phyloP scores from a whole-genome alignment of 2,888 invertebrate genomes.

The Patella caerulea region DNA sequence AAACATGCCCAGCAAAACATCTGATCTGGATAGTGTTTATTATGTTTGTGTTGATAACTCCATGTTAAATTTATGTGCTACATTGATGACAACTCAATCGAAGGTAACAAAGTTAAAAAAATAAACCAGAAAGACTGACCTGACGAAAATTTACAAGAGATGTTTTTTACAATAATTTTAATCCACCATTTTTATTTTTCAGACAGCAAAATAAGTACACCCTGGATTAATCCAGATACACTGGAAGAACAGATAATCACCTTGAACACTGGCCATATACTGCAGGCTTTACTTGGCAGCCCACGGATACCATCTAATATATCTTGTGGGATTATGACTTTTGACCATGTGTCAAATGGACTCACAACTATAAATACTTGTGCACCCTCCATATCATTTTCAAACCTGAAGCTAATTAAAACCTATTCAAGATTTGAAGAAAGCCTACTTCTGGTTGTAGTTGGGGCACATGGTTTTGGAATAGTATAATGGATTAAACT shows the following conservation, averaged over 20 bases:
- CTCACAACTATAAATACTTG: conserved; percentile 8
- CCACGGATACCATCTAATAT: not conserved
- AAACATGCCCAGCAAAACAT: too few relatives aligned
- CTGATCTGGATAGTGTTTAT: too few relatives aligned
- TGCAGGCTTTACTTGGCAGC: conserved; percentile 1
- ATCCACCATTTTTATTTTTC: not conserved
- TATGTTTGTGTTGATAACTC: too few relatives aligned
- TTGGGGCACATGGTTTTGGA: conserved; percentile 1
- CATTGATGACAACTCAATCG: too few relatives aligned
- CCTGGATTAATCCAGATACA: not conserved
- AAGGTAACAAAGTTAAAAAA: too few relatives aligned
- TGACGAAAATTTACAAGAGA: too few relatives aligned
- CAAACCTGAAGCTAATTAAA: not conserved
- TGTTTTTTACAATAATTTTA: too few relatives aligned
- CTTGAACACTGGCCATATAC: conserved; percentile 1
- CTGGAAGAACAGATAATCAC: not conserved
- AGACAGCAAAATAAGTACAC: not conserved
- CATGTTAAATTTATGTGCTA: too few relatives aligned
- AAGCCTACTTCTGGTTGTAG: not conserved
- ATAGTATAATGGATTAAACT: not conserved
- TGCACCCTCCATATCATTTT: not conserved
- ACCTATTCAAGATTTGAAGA: not conserved
- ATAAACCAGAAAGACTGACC: too few relatives aligned
- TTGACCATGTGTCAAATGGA: not conserved
- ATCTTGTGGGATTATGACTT: not conserved